Evolutionary conservation across 92 coral and sea anemone genomes (phyloP), one percentile per base, ranked within the genome.

Genomic region (Nematostella vectensis): DNA sequence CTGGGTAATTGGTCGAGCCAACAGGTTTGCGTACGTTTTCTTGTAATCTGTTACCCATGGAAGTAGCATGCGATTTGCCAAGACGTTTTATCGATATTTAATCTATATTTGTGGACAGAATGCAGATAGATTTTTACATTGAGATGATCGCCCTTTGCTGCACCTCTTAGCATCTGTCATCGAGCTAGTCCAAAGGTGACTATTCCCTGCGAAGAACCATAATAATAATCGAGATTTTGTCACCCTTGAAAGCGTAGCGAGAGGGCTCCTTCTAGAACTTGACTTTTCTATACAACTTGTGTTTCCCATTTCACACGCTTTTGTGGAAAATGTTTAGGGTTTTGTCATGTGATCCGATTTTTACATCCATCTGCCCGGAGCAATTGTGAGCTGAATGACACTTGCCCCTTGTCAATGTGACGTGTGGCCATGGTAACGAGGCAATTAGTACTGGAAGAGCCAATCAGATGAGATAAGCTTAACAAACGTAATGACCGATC

Each of bases 401-500:
- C 95, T 73, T 71, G 75, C 72, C 71, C 76, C 71, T 47, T 47
- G 47, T 43, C 68, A 83, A 19, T 65, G 59, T 85, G 95, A 80
- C 95, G 69, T 50, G 82, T 85, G 52, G 78, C 77, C 68, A 81
- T 81, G 62, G 76, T 65, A 68, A 61, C 73, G 66, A 55, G 76
- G 81, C 80, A 81, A 81, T 81, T 75, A 81, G 83, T 64, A 77
- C 81, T 76, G 66, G 62, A 66, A 67, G 72, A 83, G 81, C 95
- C 95, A 85, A 85, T 85, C 83, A 76, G 87, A 74, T 81, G 43
- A 70, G 77, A 62, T 68, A 68, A 76, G 83, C 78, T 76, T 85
- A 70, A 76, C 83, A 77, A 75, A 85, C 95, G 83, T 84, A 84
- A 79, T 80, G 73, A 77, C 72, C 83, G 77, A 75, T 80, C 74